Percentiles rank a stretch among this genome's conserved stretches.
Conservation (phyloP, 2,888 invertebrate species). For the Mongoloraphidia duomilia region DNA sequence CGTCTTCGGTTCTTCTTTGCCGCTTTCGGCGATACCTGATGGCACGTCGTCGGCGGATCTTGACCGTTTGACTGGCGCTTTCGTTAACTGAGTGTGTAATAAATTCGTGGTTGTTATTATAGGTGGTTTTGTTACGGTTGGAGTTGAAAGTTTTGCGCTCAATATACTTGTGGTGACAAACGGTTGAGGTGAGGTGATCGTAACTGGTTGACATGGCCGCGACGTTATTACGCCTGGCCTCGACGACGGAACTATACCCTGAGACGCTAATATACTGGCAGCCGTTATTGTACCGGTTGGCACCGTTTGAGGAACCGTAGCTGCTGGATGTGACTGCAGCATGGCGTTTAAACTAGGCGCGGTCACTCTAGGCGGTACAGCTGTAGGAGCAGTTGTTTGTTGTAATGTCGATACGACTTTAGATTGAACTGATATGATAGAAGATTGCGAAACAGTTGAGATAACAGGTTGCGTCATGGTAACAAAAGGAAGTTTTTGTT, state of each 20-base stretch:
- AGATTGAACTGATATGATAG: no score
- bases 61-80: conserved; percentile 37
- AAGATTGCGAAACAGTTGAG: no score
- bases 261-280: conserved; percentile 27
- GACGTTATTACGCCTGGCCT: conserved; percentile 31
- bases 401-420: no score
- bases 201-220: conserved; percentile 20
- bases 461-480: no score
- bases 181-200: conserved; percentile 3
- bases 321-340: conserved; percentile 31
- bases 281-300: conserved; percentile 27
- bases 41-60: conserved; percentile 38
- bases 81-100: conserved; percentile 43
- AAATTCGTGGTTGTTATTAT: conserved; percentile 29
- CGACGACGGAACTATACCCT: conserved; percentile 17
- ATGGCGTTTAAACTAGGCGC: conserved; percentile 28
- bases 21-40: neutral
- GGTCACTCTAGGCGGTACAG: neutral
- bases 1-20: conserved; percentile 12
- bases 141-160: conserved; percentile 28
- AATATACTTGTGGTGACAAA: conserved; percentile 22
- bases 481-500: conserved; percentile 7
- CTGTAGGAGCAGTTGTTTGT: conserved; percentile 1
- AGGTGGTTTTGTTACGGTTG: conserved; percentile 29
- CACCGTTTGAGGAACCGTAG: conserved; percentile 27